Evolutionary conservation across 2,888 invertebrate genomes (phyloP).

Genomic region (Zelleria hepariella): DNA sequence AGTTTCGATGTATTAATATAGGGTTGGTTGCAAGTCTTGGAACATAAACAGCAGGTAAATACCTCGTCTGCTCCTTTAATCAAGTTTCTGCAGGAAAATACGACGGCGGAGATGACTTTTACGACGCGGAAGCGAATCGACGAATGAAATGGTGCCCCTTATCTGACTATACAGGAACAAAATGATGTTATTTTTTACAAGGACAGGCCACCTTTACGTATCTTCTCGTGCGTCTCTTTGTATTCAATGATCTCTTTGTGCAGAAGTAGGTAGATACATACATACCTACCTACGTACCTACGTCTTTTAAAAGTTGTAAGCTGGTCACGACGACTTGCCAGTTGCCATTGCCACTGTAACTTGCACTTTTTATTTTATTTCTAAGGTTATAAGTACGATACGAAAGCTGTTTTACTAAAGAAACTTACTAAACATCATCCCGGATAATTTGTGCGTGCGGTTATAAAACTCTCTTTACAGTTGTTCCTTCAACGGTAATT

Average conservation of each 20-base stretch:
- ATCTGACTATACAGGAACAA: conserved; percentile 3
- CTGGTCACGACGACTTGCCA: too few relatives aligned
- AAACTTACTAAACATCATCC: too few relatives aligned
- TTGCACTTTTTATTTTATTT: too few relatives aligned
- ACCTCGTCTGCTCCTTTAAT: background rate
- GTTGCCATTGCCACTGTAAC: too few relatives aligned
- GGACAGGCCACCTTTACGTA: conserved; percentile 12
- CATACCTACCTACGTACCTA: too few relatives aligned
- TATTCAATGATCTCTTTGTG: background rate
- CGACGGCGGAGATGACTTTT: background rate
- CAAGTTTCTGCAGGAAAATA: background rate
- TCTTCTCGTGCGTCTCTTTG: conserved; percentile 4
- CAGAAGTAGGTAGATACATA: too few relatives aligned
- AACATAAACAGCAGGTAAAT: background rate
- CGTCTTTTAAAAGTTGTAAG: too few relatives aligned
- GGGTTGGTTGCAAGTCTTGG: background rate
- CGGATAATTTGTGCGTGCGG: too few relatives aligned
- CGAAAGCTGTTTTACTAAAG: too few relatives aligned
- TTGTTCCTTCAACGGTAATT: conserved; percentile 9
- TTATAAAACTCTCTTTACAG: too few relatives aligned
- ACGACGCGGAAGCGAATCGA: conserved; percentile 1
- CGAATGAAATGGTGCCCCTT: background rate
- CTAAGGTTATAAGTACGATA: too few relatives aligned
- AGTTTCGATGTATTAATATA: too few relatives aligned
- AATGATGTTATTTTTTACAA: conserved; percentile 3